Evolutionary conservation across 2,113 vertebrate genomes (phyloP).

Genomic region (Centropus unirufus): DNA sequence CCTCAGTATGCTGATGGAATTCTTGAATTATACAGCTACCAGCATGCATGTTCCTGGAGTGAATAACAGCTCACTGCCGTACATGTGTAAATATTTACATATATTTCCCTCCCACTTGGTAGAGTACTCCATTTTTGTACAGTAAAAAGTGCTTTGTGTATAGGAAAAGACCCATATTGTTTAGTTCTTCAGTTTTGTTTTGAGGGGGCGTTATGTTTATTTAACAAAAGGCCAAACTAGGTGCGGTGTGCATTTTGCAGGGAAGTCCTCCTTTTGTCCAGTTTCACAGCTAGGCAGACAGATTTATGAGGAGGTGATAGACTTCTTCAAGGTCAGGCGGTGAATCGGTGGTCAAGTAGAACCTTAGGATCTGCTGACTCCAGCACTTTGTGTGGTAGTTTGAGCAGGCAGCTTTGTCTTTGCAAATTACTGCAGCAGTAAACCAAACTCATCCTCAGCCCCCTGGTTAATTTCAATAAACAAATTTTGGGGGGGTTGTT

Average conservation of each 20-base stretch:
- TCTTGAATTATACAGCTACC: background rate
- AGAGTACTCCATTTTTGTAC: conserved; percentile 27
- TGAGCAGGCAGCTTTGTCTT: background rate
- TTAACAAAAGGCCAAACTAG: conserved; percentile 9
- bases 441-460: background rate
- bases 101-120: conserved; percentile 27
- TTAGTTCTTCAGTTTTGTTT: background rate
- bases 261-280: background rate
- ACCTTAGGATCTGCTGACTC: background rate
- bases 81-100: conserved; percentile 54
- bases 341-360: background rate
- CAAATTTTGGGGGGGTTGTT: background rate
- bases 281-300: background rate
- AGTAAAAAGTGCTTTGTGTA: conserved; percentile 9
- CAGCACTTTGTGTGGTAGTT: background rate
- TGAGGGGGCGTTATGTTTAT: conserved; percentile 32
- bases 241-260: background rate
- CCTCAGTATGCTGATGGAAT: background rate
- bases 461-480: background rate
- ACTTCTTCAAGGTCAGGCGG: background rate
- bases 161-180: background rate
- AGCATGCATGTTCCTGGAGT: background rate
- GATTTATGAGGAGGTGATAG: conserved; percentile 5
- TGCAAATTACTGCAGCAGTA: background rate
- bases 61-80: conserved; percentile 1